Evolutionary conservation across 2,888 invertebrate species (phyloP), one percentile per base, ranked within the genome.

Genomic region (Caenorhabditis sp.): DNA sequence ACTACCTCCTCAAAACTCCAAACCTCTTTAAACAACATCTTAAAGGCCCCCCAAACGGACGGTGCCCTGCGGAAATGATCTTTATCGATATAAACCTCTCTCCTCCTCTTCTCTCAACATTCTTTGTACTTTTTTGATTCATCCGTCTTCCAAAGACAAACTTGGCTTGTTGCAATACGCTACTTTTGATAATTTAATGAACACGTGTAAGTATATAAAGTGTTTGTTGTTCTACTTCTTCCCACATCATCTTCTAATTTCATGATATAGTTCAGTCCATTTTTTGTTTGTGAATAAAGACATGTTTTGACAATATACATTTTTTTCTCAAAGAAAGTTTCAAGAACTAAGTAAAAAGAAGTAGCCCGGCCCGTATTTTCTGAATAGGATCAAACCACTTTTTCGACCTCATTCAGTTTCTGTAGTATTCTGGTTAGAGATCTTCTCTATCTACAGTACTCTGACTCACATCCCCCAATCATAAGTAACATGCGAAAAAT

Each of bases 61-160:
- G 62, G 69, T 65, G 65, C 65, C 57, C 62, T 69, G 53, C 62
- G 69, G 69, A 69, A 69, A 26, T 58, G 65, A n/a, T 61, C 61
- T 65, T 69, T 69, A 62, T 43, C 17, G 3, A 17, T 43, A 43
- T 43, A n/a, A n/a, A n/a, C n/a, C n/a, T 43, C 17, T 43, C 17
- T 43, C 43, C 43, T 43, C 43, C 14, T 14, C 61, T 43, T 24
- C 61, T 57, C 19, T 58, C 49, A 21, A 19, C 49, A 14, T n/a
- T 26, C 23, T 62, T 26, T 58, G 51, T 17, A 17, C 23, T 23
- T 53, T 57, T 57, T n/a, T n/a, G n/a, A n/a, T n/a, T 55, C 63
- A 57, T 19, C 63, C 26, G 58, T 31, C 66, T 70, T 70, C 27
- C 55, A 53, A 70, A 70, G 70, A 21, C 59, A 24, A n/a, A 64